Evolutionary conservation across 1,140 invertebrate genomes (phyloP).

Genomic region (Drosophila nebulosa): DNA sequence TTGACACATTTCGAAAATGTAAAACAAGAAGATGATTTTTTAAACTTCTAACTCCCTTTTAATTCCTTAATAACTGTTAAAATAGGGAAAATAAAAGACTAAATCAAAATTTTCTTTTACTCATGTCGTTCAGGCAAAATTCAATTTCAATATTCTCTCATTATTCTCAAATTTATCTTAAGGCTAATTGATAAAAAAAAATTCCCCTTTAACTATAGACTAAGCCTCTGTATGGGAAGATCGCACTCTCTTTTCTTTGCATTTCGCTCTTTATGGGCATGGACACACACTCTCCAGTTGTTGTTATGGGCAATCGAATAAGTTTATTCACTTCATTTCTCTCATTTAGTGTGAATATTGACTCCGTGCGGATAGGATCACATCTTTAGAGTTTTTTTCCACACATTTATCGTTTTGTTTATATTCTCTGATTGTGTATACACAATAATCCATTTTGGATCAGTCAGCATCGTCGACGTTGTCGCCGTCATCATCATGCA

Average conservation of each 20-base stretch:
- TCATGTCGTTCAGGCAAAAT: no score
- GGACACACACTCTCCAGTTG: background rate
- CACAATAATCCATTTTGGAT: slow-evolving; percentile 3
- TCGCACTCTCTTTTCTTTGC: background rate
- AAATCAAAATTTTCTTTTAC: no score
- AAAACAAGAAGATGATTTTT: no score
- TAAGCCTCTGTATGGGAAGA: no score
- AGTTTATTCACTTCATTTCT: background rate
- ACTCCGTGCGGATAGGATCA: slow-evolving; percentile 19
- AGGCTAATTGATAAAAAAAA: background rate
- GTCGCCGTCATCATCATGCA: slow-evolving; percentile 32
- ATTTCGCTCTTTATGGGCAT: background rate
- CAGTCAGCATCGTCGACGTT: background rate
- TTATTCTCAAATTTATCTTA: background rate
- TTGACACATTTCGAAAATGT: no score
- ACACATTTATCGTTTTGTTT: slow-evolving; percentile 43
- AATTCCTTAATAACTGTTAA: no score
- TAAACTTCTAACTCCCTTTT: no score
- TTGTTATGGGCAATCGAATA: background rate
- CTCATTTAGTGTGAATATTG: slow-evolving; percentile 25
- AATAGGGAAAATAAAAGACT: no score
- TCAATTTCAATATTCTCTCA: no score
- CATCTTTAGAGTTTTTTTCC: background rate
- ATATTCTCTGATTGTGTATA: slow-evolving; percentile 38
- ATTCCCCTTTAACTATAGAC: background rate